Conservation (phyloP, 2,113 vertebrate species). For the Leucopsar rothschildi region DNA sequence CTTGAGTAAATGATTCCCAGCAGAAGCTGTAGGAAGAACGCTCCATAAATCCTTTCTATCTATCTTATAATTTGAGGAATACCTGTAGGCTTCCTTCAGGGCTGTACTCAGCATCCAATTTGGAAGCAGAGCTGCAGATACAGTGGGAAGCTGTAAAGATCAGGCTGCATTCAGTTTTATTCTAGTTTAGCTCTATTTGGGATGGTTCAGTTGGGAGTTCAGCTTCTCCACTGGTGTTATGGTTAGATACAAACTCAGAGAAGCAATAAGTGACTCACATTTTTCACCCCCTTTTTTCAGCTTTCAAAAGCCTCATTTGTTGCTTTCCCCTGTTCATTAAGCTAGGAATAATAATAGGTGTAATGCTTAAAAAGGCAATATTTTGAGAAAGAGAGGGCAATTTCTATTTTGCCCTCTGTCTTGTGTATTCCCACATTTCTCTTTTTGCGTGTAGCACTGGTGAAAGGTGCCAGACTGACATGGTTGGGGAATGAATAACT, state of each 20-base stretch:
- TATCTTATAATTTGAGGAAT: not conserved
- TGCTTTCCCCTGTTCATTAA: not conserved
- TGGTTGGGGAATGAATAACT: not conserved
- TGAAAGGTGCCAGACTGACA: slow-evolving; percentile 5
- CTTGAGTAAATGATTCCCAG: not conserved
- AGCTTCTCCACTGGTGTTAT: not conserved
- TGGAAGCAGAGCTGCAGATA: not conserved
- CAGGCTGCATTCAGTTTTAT: not conserved
- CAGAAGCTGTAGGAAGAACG: not conserved
- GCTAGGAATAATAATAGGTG: not conserved
- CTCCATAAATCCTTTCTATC: not conserved
- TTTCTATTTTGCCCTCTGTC: not conserved
- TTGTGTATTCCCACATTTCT: not conserved
- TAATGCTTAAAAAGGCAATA: not conserved
- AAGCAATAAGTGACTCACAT: not conserved
- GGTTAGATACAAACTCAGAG: not conserved
- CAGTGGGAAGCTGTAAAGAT: not conserved
- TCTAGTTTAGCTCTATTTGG: not conserved
- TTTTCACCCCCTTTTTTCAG: not conserved
- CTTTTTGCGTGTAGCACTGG: not conserved
- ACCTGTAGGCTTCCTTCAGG: not conserved
- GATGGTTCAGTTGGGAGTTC: not conserved
- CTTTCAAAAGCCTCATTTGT: not conserved
- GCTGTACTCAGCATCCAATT: not conserved
- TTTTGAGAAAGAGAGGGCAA: not conserved